phyloP scores from a whole-genome alignment of 2,113 vertebrate species.

The Pterocles burchelli region DNA sequence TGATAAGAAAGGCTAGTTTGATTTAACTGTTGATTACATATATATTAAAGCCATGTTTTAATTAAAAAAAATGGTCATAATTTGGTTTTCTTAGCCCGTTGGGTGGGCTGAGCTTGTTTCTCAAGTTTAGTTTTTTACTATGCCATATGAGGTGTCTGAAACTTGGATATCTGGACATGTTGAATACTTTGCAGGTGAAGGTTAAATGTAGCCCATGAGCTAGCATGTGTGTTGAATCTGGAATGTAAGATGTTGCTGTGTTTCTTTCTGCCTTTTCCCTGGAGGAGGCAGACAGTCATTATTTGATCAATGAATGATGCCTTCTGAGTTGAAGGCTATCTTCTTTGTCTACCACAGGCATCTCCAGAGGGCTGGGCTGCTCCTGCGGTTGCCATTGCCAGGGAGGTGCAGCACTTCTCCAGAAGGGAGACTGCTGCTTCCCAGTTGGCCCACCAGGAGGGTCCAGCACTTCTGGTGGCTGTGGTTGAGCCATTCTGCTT shows the following conservation, averaged over 20 bases:
- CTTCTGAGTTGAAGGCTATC: background rate
- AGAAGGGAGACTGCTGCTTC: background rate
- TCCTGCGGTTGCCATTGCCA: background rate
- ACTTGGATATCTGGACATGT: background rate
- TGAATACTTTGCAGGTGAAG: background rate
- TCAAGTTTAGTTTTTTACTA: background rate
- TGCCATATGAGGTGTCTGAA: background rate
- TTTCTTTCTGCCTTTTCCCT: background rate
- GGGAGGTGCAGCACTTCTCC: background rate
- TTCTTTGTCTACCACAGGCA: background rate
- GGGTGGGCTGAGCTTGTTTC: background rate
- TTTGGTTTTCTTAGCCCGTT: background rate
- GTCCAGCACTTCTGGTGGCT: background rate
- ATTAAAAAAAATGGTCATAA: too few species aligned
- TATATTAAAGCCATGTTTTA: background rate
- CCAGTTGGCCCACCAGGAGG: accelerated
- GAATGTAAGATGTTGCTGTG: background rate
- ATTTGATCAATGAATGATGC: background rate
- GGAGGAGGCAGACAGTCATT: background rate
- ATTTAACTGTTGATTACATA: background rate
- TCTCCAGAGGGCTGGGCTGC: background rate
- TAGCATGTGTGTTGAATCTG: background rate
- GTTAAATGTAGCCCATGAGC: background rate
- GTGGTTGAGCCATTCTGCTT: background rate
- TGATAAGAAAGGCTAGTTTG: background rate